A percentile compares a stretch with the other conserved stretches of the same genome.
Evolutionary conservation across 2,888 invertebrate species (phyloP).

Genomic region (Tetragnatha montana): DNA sequence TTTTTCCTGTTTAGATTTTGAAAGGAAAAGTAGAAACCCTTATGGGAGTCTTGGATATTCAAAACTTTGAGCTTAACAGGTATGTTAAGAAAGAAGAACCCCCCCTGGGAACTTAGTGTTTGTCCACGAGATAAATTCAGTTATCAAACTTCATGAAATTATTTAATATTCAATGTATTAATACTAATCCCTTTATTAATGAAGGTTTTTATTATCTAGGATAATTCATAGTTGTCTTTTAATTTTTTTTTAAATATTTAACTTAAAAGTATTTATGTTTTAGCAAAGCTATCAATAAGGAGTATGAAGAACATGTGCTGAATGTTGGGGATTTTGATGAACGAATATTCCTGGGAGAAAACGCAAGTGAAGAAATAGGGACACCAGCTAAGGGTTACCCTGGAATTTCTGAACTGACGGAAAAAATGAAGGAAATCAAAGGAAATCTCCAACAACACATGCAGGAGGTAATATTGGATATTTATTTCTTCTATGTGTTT

Average conservation of each 20-base stretch:
- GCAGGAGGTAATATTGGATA: slow-evolving; percentile 74
- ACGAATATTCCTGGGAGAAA: slow-evolving; percentile 91
- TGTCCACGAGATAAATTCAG: too few relatives aligned
- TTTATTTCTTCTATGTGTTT: not conserved
- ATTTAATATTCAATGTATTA: too few relatives aligned
- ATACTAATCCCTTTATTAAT: too few relatives aligned
- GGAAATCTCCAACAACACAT: slow-evolving; percentile 75
- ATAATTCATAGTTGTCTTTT: too few relatives aligned
- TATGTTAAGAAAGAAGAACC: slow-evolving; percentile 71
- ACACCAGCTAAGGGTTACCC: slow-evolving; percentile 75
- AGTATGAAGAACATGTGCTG: slow-evolving; percentile 93
- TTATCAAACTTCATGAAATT: too few relatives aligned
- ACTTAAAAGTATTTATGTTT: not conserved
- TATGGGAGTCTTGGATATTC: slow-evolving; percentile 85
- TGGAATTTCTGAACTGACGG: slow-evolving; percentile 74
- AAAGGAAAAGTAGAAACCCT: slow-evolving; percentile 84
- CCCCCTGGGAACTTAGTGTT: too few relatives aligned
- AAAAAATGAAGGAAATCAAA: slow-evolving; percentile 74
- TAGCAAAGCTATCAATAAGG: slow-evolving; percentile 86
- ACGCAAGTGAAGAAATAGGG: slow-evolving; percentile 80
- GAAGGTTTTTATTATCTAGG: too few relatives aligned
- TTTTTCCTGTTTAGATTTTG: slow-evolving; percentile 79
- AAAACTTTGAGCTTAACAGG: slow-evolving; percentile 88
- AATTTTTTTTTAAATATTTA: not conserved
- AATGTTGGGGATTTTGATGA: slow-evolving; percentile 97